Base-by-base conservation (phyloP, 2,888 invertebrate species). In the Dasysyrphus albostriatus region DNA sequence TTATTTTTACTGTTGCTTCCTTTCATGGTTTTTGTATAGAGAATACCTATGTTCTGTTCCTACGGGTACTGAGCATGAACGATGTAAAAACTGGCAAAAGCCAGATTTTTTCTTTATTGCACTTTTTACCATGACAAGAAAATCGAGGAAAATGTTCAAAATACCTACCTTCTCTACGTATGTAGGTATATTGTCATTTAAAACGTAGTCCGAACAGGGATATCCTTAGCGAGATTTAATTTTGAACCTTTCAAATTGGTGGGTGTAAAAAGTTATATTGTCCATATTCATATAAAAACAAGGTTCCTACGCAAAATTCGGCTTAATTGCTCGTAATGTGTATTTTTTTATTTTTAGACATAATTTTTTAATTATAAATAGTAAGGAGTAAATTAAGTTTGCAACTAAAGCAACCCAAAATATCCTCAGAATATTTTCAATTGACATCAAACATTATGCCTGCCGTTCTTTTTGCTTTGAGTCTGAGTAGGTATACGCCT, bases 1-100 rank as follows among this genome's bases (percentile, higher is more conserved):
- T 61, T 56, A 54, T n/a, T 32, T 56, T 56, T 34, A 65, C 70
- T 80, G 79, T 83, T 83, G 83, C 82, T 78, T 47, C 16, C 19
- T 49, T 49, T 14, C n/a, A 32, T 56, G 8, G 10, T 19, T n/a
- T 56, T 34, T 16, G 16, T 34, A 9, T 16, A 34, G 9, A 32
- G 34, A 5, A n/a, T 56, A n/a, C n/a, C n/a, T n/a, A 1, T 32
- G 9, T 16, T 32, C 32, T 56, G 29, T 32, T 34, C 32, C 56
- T 32, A n/a, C n/a, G 14, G 9, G 4, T 5, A 8, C n/a, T 56
- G 56, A 56, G 32, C 9, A 34, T 56, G 56, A 56, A n/a, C n/a
- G 10, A 34, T 34, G 14, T 56, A 32, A 56, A 34, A 14, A n/a
- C n/a, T 7, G n/a, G n/a, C n/a, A 44, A 14, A n/a, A n/a, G 42